These are phyloP conservation scores for Simalia tracyae DNA, from an alignment of 2,797 vertebrate genomes.

Conservation along the genomic window DNA sequence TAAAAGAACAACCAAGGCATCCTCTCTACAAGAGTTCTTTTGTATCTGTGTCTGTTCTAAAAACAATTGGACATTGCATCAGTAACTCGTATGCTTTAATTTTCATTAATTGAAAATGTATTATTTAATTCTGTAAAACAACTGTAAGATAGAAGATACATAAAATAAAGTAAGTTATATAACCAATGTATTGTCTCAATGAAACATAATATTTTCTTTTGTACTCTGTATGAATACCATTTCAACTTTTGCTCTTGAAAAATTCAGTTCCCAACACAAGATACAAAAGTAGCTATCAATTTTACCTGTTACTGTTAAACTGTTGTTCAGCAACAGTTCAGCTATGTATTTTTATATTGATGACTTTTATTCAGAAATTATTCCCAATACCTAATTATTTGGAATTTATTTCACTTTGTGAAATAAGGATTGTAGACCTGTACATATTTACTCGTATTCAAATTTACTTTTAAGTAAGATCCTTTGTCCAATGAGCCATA, in stretches of 20 bases:
- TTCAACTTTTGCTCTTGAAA: slow-evolving; percentile 35
- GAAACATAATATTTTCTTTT: slow-evolving; percentile 42
- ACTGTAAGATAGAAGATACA: slow-evolving; percentile 44
- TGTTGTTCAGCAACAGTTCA: background rate
- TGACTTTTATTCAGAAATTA: background rate
- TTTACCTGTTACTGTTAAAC: background rate
- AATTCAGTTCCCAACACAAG: background rate
- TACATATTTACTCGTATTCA: background rate
- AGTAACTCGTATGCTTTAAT: slow-evolving; percentile 32
- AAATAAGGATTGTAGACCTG: background rate
- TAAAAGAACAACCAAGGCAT: background rate
- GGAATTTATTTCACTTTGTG: background rate
- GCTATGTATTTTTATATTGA: background rate
- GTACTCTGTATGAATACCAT: slow-evolving; percentile 10
- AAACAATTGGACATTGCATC: background rate
- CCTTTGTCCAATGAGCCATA: background rate
- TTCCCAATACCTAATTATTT: background rate
- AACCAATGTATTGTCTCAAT: slow-evolving; percentile 41
- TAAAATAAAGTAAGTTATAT: slow-evolving; percentile 54
- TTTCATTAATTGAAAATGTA: slow-evolving; percentile 43
- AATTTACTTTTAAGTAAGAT: background rate
- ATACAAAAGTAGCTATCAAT: background rate
- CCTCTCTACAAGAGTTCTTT: background rate
- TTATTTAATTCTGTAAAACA: slow-evolving; percentile 42
- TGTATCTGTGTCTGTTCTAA: slow-evolving; percentile 14